phyloP scores from a whole-genome alignment of 1,140 invertebrate genomes.

The Meloidogyne exigua region DNA sequence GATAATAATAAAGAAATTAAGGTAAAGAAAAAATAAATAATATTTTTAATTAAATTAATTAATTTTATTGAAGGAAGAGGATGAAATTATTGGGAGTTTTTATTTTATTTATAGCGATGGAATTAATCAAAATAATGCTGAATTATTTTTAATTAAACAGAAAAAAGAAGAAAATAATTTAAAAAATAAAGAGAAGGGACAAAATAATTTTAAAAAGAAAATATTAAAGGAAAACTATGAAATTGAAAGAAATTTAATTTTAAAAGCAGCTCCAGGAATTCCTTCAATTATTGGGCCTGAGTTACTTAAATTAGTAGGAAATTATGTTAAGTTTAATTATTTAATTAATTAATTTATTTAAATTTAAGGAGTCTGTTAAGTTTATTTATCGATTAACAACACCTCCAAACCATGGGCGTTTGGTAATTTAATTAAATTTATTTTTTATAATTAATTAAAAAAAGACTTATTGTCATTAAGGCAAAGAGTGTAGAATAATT shows the following conservation, averaged over 20 bases:
- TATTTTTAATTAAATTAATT: neutral
- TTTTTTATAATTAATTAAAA: no score
- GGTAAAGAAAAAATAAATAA: neutral
- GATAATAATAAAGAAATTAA: neutral
- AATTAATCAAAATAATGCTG: slow-evolving; percentile 47
- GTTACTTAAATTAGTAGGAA: slow-evolving; percentile 33
- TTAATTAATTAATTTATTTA: neutral
- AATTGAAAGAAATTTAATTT: slow-evolving; percentile 51
- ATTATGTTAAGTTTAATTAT: neutral
- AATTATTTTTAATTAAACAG: slow-evolving; percentile 49
- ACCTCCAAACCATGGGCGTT: slow-evolving; percentile 48
- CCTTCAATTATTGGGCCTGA: slow-evolving; percentile 50
- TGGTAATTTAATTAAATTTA: slow-evolving; percentile 39
- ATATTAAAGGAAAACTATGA: neutral
- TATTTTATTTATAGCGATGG: slow-evolving; percentile 60
- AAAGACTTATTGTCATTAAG: no score
- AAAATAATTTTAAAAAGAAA: neutral
- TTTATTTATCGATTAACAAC: slow-evolving; percentile 51
- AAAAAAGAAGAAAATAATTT: neutral
- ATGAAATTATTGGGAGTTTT: no score
- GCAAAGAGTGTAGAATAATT: no score
- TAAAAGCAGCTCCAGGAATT: slow-evolving; percentile 52
- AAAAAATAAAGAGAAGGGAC: neutral
- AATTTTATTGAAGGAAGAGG: slow-evolving; percentile 34
- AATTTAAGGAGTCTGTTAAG: slow-evolving; percentile 35